Conservation (phyloP, 2,113 vertebrate species). For the Vulpes lagopus region DNA sequence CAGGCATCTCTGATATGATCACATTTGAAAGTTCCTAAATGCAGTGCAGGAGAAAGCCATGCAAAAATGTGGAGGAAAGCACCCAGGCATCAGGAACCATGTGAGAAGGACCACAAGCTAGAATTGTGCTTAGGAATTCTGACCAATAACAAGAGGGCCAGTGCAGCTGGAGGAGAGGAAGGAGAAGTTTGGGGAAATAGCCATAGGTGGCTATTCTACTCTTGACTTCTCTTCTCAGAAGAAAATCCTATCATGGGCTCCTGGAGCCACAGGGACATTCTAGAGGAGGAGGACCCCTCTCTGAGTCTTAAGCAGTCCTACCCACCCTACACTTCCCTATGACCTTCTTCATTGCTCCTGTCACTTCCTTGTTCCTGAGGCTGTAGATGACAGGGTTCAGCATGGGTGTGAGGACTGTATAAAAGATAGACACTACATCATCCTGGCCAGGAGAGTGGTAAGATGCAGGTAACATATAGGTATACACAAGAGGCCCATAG, state of each 20-base stretch:
- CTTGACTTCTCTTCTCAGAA: not conserved
- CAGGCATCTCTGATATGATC: not conserved
- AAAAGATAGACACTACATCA: conserved; percentile 47
- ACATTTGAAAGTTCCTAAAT: not conserved
- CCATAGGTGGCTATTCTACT: not conserved
- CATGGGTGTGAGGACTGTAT: conserved; percentile 67
- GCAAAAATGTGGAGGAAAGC: not conserved
- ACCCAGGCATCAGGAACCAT: not conserved
- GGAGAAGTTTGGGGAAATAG: not conserved
- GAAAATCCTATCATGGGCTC: not conserved
- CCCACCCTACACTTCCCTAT: not conserved
- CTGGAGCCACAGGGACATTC: not conserved
- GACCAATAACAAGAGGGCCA: not conserved
- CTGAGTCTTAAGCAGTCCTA: not conserved
- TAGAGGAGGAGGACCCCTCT: not conserved
- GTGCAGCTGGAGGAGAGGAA: not conserved
- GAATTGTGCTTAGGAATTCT: not conserved
- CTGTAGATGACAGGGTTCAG: conserved; percentile 66
- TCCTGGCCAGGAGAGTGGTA: conserved; percentile 62
- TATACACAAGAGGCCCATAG: conserved; percentile 64
- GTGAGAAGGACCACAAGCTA: not conserved
- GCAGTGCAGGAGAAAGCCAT: not conserved
- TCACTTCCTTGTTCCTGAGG: conserved; percentile 70
- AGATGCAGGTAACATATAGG: conserved; percentile 62
- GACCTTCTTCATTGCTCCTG: conserved; percentile 56